Percentiles rank a stretch among this genome's conserved stretches.
Conservation (phyloP, 2,888 invertebrate genomes). For the Fragum sueziense region DNA sequence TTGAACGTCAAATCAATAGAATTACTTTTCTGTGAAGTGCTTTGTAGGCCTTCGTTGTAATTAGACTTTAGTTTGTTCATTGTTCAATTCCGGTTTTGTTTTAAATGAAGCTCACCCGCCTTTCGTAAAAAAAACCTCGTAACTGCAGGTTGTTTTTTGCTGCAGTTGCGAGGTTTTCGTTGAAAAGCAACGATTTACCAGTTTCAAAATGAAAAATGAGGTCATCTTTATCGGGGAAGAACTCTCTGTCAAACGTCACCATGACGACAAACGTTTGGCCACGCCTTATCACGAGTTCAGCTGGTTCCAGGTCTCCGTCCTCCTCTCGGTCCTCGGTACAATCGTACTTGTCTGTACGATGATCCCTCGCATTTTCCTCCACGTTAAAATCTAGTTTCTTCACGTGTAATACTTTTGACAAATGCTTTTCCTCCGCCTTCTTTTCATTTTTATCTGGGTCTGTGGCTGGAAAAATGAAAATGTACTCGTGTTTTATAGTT, state of each 20-base stretch:
- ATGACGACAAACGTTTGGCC: conserved; percentile 62
- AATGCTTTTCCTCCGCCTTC: conserved; percentile 3
- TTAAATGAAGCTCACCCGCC: too few species aligned
- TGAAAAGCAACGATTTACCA: too few species aligned
- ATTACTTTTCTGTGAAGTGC: too few species aligned
- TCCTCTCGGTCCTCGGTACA: conserved; percentile 29
- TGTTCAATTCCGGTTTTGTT: too few species aligned
- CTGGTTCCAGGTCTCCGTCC: conserved; percentile 5
- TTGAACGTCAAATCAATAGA: too few species aligned
- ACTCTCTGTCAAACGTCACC: conserved; percentile 56
- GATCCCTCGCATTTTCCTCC: conserved; percentile 22
- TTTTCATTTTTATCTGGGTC: not conserved
- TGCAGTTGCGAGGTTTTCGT: too few species aligned
- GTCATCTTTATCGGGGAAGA: conserved; percentile 48
- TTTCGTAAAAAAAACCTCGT: too few species aligned
- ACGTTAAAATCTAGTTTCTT: conserved; percentile 33
- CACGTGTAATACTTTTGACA: conserved; percentile 26
- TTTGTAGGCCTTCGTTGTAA: too few species aligned
- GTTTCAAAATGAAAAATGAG: conserved; percentile 55
- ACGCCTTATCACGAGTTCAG: conserved; percentile 83
- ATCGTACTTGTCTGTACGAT: conserved; percentile 42
- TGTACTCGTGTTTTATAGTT: too few species aligned
- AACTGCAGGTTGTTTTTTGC: too few species aligned
- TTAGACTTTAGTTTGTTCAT: too few species aligned
- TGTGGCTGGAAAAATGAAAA: too few species aligned